These are phyloP conservation scores for Pygmarrhopalites habei DNA, from an alignment of 1,140 invertebrate genomes.

Conservation along the genomic window DNA sequence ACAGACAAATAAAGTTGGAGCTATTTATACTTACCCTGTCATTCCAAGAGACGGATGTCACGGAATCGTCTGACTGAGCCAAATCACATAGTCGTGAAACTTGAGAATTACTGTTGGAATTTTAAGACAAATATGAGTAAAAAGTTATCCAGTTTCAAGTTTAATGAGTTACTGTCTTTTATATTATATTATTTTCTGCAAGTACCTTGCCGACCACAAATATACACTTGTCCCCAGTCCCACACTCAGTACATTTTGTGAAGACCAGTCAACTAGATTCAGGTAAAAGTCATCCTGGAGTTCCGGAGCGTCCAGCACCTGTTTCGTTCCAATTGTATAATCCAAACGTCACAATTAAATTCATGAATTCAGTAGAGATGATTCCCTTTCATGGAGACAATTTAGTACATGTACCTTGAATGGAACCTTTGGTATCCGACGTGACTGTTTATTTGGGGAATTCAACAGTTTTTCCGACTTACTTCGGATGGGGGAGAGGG, in stretches of 20 bases:
- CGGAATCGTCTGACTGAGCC: constrained; percentile 82
- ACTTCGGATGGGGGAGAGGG: constrained; percentile 82
- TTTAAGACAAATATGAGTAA: too few relatives aligned
- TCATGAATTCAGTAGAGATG: neutral
- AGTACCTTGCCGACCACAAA: constrained; percentile 97
- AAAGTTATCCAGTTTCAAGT: too few relatives aligned
- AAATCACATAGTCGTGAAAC: constrained; percentile 95
- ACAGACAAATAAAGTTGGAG: too few relatives aligned
- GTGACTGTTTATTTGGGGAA: constrained; percentile 86
- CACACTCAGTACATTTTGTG: constrained; percentile 95
- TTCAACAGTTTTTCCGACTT: constrained; percentile 89
- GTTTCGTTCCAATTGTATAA: too few relatives aligned
- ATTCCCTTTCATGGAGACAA: too few relatives aligned
- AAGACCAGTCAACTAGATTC: constrained; percentile 98
- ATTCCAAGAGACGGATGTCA: constrained; percentile 99
- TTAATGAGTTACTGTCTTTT: too few relatives aligned
- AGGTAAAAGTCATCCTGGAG: constrained; percentile 98
- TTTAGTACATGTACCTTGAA: constrained; percentile 3
- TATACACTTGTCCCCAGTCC: constrained; percentile 96
- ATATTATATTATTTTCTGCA: too few relatives aligned
- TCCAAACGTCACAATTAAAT: neutral
- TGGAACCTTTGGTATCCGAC: constrained; percentile 94
- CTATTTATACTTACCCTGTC: constrained; percentile 76
- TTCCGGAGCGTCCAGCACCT: constrained; percentile 95
- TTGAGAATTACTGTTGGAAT: constrained; percentile 96